Evolutionary conservation across 2,888 invertebrate genomes (phyloP), one percentile per base, ranked within the genome.

Genomic region (Griposia aprilina): DNA sequence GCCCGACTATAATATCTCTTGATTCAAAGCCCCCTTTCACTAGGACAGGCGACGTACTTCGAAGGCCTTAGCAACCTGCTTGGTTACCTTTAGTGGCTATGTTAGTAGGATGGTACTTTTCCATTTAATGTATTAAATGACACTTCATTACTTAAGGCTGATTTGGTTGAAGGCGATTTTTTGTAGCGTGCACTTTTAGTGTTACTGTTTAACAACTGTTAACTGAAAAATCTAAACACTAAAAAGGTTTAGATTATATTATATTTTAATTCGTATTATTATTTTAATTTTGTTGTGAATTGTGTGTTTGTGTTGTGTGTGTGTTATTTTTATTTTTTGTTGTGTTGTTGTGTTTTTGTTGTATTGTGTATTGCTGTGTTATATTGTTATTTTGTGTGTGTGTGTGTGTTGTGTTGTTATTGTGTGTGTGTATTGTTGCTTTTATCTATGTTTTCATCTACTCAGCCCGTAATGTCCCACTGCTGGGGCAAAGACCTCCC

Each of bases 1-100:
- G 90, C 93, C 93, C 94, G 93, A 94, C 95, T 96, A 96, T 95
- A 94, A 96, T 94, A 95, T 96, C 93, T 94, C 94, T 93, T 93
- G 94, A 95, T 94, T 93, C 92, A 90, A 88, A 86, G 88, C 89
- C 92, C 92, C 92, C 92, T 91, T 92, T 92, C 89, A 89, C 90
- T 92, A 91, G 90, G 80, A 80, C 76, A 67, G 62, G 72, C 66
- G 72, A 84, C 59, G 74, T 71, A 74, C 63, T 66, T 60, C 26
- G 59, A 78, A 74, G 77, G 45, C 74, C 84, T 63, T 73, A 59
- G 85, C 78, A 81, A 80, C 83, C 79, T 2, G 63, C 69, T 52
- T 72, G 6, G 72, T 76, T 84, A 83, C 84, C 72, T 65, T 55
- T 69, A 66, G 20, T 71, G 20, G n/a, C 10, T 13, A 23, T 74